A percentile compares a stretch with the other conserved stretches of the same genome.
Conservation (phyloP, 2,888 invertebrate genomes). For the Gymnosoma rotundatum region DNA sequence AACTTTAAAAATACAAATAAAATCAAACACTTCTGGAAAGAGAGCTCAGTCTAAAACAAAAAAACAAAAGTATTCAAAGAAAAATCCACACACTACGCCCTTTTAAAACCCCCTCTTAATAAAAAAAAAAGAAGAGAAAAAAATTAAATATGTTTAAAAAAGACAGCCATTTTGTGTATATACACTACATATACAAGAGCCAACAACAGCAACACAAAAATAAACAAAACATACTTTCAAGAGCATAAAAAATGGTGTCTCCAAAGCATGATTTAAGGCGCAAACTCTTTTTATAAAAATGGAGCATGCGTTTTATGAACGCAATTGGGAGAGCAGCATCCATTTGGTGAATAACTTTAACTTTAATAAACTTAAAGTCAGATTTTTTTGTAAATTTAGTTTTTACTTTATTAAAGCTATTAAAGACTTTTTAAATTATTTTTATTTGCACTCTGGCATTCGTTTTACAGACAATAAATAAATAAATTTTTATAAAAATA, state of each 20-base stretch:
- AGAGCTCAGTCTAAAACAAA: conserved; percentile 16
- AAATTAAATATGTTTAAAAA: conserved; percentile 46
- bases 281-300: conserved; percentile 46
- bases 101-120: conserved; percentile 5
- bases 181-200: not conserved
- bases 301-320: conserved; percentile 42
- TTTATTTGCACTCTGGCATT: not conserved
- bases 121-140: not conserved
- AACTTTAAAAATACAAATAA: not conserved
- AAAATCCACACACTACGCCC: conserved; percentile 38
- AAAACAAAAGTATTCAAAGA: not conserved
- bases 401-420: conserved; percentile 29
- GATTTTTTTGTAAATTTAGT: conserved; percentile 10
- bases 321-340: conserved; percentile 59
- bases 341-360: conserved; percentile 33
- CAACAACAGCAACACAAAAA: not conserved
- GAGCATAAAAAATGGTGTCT: conserved; percentile 60
- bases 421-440: conserved; percentile 22
- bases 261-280: conserved; percentile 27
- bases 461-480: conserved; percentile 1
- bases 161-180: conserved; percentile 69
- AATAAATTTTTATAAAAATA: not conserved
- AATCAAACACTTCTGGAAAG: conserved; percentile 16
- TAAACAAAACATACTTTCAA: conserved; percentile 35
- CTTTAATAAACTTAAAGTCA: conserved; percentile 63